Evolutionary conservation across 35 echinoderm and acorn worm genomes (phyloP), one percentile per base, ranked within the genome.

Genomic region (Apostichopus californicus): DNA sequence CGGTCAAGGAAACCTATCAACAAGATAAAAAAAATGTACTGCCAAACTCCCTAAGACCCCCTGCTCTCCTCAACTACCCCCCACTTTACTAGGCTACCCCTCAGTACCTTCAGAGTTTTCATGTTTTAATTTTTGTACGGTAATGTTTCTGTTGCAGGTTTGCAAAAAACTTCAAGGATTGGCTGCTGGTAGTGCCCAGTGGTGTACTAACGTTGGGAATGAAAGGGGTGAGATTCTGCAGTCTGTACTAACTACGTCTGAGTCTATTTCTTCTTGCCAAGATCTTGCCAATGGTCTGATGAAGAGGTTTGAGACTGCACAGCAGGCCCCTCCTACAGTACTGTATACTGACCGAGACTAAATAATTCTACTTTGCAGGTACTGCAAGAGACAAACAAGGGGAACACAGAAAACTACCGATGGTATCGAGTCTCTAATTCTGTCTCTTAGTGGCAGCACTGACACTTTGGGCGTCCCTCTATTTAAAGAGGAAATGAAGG

Each of bases 141-240:
- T 46, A 46, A 46, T 46, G 34, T 46, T 46, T 68, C 64, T 68
- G 11, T 68, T 18, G 18, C 17, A 79, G 77, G 28, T 79, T 79
- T 25, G 20, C 28, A 79, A 79, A 79, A 79, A 79, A 22, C 77
- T 79, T 46, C 77, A 79, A 46, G 77, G 77, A 25, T 9, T 22
- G 23, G 77, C n/a, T 22, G 77, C 77, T n/a, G 23, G 23, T 46
- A 25, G 20, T 46, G 77, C 77, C 14, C n/a, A 22, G n/a, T 79
- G 77, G 77, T 22, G 20, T 10, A 79, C 77, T 46, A 79, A 79
- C 9, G 77, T 79, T 46, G 77, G 77, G 3, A 79, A 21, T 46
- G 77, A 79, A 46, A 79, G 28, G 77, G 77, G 77, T 6, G 77
- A 79, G 77, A 79, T 79, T 79, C 23, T 79, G 77, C 77, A 18